Percentiles rank a stretch among this genome's conserved stretches.
Evolutionary conservation across 2,797 vertebrate genomes (phyloP).

Genomic region (Hylomyscus alleni): DNA sequence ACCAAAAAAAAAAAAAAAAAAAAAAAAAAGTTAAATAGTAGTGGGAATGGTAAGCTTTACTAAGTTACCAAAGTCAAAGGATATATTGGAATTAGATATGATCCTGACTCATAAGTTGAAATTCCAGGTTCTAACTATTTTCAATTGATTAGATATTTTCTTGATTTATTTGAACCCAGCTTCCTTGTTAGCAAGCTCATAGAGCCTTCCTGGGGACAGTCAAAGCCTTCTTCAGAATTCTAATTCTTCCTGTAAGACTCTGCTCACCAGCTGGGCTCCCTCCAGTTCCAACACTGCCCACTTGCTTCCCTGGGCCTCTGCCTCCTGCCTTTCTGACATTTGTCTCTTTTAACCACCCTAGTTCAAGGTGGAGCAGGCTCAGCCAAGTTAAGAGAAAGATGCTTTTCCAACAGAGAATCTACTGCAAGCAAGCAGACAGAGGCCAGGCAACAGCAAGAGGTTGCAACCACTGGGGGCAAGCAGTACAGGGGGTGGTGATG

Average conservation of each 20-base stretch:
- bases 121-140: not conserved
- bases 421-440: conserved; percentile 21
- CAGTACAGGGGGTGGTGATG: not conserved
- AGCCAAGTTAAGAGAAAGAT: not conserved
- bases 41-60: not conserved
- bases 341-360: not conserved
- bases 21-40: conserved; percentile 30
- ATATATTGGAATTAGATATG: not conserved
- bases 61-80: not conserved
- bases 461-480: not conserved
- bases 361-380: not conserved
- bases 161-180: not conserved
- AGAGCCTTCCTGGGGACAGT: not conserved
- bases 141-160: not conserved
- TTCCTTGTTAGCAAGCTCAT: not conserved
- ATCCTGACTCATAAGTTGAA: not conserved
- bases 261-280: not conserved
- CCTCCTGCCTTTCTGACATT: not conserved
- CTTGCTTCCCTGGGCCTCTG: not conserved
- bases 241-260: not conserved
- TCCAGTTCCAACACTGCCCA: not conserved
- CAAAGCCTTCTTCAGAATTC: not conserved
- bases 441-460: not conserved
- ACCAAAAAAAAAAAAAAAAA: too few species aligned
- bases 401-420: not conserved